These are phyloP conservation scores for Taenaris catops DNA, from an alignment of 2,888 invertebrate genomes.

Conservation along the genomic window DNA sequence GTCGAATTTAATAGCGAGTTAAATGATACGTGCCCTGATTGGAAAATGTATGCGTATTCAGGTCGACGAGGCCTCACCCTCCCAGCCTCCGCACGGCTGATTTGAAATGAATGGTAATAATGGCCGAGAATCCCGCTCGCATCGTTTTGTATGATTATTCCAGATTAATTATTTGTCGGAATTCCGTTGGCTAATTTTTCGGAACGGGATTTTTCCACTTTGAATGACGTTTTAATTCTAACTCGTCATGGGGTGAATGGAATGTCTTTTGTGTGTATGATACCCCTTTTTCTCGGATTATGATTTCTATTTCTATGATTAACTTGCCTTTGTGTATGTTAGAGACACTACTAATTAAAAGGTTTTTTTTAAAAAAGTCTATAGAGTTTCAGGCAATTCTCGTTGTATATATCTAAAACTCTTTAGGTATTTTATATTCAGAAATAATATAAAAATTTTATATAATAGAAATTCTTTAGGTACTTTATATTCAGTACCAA, in stretches of 20 bases:
- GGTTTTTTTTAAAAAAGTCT: no score
- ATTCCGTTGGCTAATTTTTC: conserved; percentile 76
- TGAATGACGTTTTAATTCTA: conserved; percentile 76
- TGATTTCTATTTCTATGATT: no score
- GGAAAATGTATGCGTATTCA: conserved; percentile 80
- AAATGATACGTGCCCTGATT: conserved; percentile 79
- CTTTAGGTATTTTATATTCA: no score
- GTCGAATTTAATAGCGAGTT: conserved; percentile 79
- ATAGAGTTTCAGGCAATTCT: no score
- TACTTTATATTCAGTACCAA: no score
- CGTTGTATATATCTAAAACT: no score
- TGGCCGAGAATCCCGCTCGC: conserved; percentile 72
- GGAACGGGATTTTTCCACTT: conserved; percentile 75
- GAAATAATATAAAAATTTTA: no score
- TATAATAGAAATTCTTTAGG: no score
- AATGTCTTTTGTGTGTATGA: conserved; percentile 24
- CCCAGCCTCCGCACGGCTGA: conserved; percentile 69
- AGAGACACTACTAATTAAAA: no score
- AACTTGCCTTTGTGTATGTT: no score
- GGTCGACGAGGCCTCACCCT: conserved; percentile 56
- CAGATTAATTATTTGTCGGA: conserved; percentile 79
- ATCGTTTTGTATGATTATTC: conserved; percentile 80
- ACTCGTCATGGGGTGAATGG: conserved; percentile 49
- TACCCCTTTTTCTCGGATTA: conserved; percentile 18
- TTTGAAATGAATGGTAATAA: conserved; percentile 80